phyloP scores from a whole-genome alignment of 2,113 vertebrate species.

The Numenius arquata region DNA sequence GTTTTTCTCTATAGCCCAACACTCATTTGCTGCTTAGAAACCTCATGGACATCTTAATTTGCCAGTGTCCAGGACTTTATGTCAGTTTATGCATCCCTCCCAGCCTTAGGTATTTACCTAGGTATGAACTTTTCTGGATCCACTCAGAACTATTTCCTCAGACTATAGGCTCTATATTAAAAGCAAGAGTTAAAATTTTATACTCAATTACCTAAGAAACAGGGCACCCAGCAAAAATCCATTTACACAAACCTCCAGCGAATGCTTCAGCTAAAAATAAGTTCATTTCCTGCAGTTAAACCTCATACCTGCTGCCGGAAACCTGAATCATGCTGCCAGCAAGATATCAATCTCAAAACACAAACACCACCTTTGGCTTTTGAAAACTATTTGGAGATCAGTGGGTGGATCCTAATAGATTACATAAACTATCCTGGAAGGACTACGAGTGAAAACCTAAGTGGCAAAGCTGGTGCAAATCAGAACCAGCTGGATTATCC shows the following conservation, averaged over 20 bases:
- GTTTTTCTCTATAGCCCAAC: not conserved
- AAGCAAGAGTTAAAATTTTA: not conserved
- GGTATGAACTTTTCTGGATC: not conserved
- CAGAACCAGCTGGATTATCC: not conserved
- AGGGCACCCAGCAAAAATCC: conserved; percentile 12
- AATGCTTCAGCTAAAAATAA: conserved; percentile 35
- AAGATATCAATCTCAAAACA: conserved; percentile 7
- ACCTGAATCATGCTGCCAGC: not conserved
- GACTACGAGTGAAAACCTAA: not conserved
- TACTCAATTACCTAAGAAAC: not conserved
- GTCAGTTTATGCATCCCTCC: not conserved
- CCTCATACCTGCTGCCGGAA: conserved; percentile 39
- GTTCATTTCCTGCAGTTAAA: conserved; percentile 42
- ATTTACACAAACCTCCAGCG: conserved; percentile 3
- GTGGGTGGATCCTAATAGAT: not conserved
- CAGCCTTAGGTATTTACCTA: not conserved
- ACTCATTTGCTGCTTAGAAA: not conserved
- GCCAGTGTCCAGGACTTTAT: not conserved
- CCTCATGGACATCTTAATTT: not conserved
- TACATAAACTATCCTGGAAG: not conserved
- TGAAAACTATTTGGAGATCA: not conserved
- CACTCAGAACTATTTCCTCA: not conserved
- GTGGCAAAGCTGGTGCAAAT: not conserved
- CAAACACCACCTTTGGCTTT: not conserved
- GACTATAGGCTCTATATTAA: not conserved